Evolutionary conservation across 1,140 invertebrate species (phyloP).

Genomic region (Philotrypesis tridentata): DNA sequence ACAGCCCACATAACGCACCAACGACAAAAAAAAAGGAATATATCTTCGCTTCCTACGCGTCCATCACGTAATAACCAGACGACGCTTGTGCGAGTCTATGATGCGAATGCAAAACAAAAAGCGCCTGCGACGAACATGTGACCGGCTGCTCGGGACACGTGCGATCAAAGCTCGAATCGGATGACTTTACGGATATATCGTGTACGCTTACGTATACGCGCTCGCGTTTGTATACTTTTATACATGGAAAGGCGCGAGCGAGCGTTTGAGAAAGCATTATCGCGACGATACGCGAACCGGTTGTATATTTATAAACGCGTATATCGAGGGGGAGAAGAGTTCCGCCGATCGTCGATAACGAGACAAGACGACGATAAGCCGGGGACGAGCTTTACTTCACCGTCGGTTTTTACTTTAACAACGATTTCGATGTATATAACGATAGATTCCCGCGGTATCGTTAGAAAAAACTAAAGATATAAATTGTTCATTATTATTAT

Average conservation of each 20-base stretch:
- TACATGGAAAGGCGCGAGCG: too few relatives aligned
- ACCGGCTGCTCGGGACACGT: background rate
- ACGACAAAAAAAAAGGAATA: too few relatives aligned
- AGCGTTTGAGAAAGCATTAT: background rate
- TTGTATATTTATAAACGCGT: background rate
- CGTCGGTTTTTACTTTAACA: background rate
- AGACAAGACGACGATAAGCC: background rate
- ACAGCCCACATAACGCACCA: too few relatives aligned
- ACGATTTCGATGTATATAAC: too few relatives aligned
- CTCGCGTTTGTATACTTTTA: too few relatives aligned
- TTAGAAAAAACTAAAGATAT: too few relatives aligned
- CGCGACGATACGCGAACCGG: background rate
- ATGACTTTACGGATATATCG: background rate
- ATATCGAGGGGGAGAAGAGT: background rate
- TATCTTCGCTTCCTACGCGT: too few relatives aligned
- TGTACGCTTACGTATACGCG: too few relatives aligned
- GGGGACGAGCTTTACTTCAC: too few relatives aligned
- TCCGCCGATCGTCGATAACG: background rate
- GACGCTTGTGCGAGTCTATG: background rate
- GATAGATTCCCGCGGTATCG: too few relatives aligned
- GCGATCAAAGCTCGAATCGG: background rate
- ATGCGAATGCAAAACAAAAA: background rate
- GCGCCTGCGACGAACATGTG: background rate
- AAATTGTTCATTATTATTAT: too few relatives aligned
- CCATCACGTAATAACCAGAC: background rate